phyloP scores from a whole-genome alignment of 2,113 vertebrate species.

The Vidua macroura region DNA sequence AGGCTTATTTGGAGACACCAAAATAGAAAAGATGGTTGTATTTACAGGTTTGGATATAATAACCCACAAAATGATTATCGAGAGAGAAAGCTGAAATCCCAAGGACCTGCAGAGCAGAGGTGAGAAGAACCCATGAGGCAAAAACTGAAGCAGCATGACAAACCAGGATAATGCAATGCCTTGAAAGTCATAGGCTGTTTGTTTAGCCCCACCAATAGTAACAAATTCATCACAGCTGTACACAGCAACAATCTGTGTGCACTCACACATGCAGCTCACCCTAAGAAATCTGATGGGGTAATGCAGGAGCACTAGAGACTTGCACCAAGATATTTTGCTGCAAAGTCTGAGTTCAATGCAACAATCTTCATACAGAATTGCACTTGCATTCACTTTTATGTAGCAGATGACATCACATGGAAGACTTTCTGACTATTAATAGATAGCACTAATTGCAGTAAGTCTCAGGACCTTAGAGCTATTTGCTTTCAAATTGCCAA shows the following conservation, averaged over 20 bases:
- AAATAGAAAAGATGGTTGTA: neutral
- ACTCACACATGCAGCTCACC: neutral
- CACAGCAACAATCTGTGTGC: neutral
- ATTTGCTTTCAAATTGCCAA: constrained; percentile 1
- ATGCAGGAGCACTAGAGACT: neutral
- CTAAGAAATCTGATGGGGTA: neutral
- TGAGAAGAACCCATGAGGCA: neutral
- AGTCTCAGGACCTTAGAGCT: neutral
- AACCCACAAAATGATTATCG: neutral
- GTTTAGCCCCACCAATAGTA: neutral
- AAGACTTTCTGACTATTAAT: neutral
- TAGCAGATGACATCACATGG: neutral
- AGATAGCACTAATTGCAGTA: neutral
- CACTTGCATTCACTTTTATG: neutral
- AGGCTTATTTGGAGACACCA: neutral
- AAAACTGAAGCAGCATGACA: neutral
- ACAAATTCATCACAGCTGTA: neutral
- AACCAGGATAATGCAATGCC: neutral
- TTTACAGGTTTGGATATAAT: neutral
- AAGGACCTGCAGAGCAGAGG: neutral
- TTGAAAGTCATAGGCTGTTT: neutral
- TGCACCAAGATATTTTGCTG: neutral
- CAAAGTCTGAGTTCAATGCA: neutral
- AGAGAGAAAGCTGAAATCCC: neutral
- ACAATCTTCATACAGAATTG: neutral